Conservation (phyloP, 2,797 vertebrate species). For the Coracias cyanogaster region DNA sequence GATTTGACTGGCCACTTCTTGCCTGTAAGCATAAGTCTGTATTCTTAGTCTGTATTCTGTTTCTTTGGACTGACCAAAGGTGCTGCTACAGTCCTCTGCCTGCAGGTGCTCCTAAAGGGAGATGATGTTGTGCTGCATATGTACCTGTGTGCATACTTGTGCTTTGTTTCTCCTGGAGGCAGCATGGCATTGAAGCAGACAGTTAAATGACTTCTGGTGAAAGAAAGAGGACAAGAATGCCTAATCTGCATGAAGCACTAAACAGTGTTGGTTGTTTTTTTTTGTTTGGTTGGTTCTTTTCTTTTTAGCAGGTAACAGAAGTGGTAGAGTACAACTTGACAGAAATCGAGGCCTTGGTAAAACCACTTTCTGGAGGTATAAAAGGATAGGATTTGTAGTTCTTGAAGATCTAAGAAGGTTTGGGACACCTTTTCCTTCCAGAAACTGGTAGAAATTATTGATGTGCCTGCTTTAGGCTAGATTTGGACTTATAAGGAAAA, state of each 20-base stretch:
- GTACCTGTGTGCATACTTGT: fast-evolving
- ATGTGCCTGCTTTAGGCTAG: neutral
- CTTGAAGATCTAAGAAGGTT: neutral
- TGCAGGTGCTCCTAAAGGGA: neutral
- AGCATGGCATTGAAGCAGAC: fast-evolving
- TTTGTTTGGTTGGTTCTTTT: neutral
- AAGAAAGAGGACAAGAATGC: neutral
- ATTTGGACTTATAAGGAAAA: neutral
- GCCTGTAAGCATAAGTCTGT: neutral
- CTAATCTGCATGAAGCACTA: neutral
- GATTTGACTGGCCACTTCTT: neutral
- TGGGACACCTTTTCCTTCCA: neutral
- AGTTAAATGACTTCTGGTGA: neutral
- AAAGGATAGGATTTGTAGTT: neutral
- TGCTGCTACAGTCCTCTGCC: neutral
- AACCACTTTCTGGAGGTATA: neutral
- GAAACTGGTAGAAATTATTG: neutral
- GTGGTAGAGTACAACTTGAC: neutral
- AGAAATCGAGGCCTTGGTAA: neutral
- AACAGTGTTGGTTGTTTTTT: neutral
- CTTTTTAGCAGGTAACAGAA: neutral
- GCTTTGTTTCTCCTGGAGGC: no score
- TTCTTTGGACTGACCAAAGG: neutral
- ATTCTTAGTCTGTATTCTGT: neutral
- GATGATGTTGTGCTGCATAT: fast-evolving